Evolutionary conservation across 2,113 vertebrate genomes (phyloP), one percentile per base, ranked within the genome.

Genomic region (Neotoma lepida): DNA sequence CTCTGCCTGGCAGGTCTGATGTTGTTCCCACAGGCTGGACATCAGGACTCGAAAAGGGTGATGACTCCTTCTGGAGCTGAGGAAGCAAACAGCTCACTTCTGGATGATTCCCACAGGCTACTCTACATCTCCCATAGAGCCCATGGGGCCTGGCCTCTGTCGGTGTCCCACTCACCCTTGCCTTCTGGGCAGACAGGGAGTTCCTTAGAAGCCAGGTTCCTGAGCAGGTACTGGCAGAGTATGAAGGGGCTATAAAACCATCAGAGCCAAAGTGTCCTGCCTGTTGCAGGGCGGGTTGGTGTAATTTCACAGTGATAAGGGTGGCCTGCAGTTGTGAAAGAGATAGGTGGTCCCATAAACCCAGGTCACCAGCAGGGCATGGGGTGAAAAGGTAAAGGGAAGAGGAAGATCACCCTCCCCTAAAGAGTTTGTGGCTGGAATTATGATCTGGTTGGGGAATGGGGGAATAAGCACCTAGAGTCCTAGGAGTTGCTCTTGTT

Each of bases 331-430:
- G 96, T 95, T 93, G 87, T 56, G 46, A 90, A 88, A 24, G 24
- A 92, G 96, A 95, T 85, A 93, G 80, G 89, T n/a, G 4, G 68
- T 90, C 64, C 96, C 95, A 96, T 97, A 97, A 97, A 96, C 87
- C 56, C 0, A 22, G 97, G 96, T 97, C 96, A 61, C 87, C 85
- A 2, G 46, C 70, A 28, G 97, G 97, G 63, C 96, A 94, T 2
- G 0, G 86, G 95, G 96, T 97, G 89, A 94, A 95, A 94, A 96
- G 91, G 96, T 94, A 80, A 95, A 78, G 78, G 91, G 46, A 88
- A 85, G 80, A 22, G 78, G 8, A 0, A 4, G 15, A 71, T 73
- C 64, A 1, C 84, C 86, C 91, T 44, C 39, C 30, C 54, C 41
- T 85, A 17, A 39, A 15, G 68, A 66, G 84, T 64, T 61, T 73